These are phyloP conservation scores for Acanthosepion pharaonis DNA, from an alignment of 2,888 invertebrate genomes.

Conservation along the genomic window DNA sequence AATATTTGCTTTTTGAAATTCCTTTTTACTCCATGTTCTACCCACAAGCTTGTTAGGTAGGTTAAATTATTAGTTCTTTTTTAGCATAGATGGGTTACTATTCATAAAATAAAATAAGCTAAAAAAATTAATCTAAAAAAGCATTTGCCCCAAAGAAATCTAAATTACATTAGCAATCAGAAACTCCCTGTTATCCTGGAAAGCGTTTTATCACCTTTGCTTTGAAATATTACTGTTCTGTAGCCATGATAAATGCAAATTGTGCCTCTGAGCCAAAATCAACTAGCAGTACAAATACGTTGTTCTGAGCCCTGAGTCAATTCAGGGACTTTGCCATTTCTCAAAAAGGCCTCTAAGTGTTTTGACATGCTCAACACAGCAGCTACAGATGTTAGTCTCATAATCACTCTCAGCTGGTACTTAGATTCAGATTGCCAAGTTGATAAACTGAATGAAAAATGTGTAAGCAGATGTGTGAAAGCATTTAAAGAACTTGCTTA, in stretches of 20 bases:
- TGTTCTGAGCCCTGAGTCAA: not conserved
- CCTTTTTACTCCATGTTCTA: too few species aligned
- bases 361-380: not conserved
- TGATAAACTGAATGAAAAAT: conserved; percentile 33
- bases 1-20: too few species aligned
- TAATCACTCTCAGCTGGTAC: not conserved
- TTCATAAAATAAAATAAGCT: too few species aligned
- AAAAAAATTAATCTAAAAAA: too few species aligned
- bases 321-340: not conserved
- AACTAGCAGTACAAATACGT: not conserved
- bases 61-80: too few species aligned
- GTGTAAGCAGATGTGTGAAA: not conserved
- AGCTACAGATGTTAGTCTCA: conserved; percentile 33
- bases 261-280: not conserved
- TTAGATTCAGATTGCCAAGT: not conserved
- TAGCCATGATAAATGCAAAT: not conserved
- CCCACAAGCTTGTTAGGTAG: too few species aligned
- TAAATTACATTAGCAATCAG: too few species aligned
- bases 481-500: conserved; percentile 11
- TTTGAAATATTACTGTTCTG: not conserved
- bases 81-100: too few species aligned
- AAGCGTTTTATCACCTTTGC: not conserved
- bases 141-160: too few species aligned
- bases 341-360: not conserved
- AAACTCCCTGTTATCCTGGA: not conserved